These are phyloP conservation scores for Mantis religiosa DNA, from an alignment of 2,888 invertebrate genomes.

Conservation along the genomic window DNA sequence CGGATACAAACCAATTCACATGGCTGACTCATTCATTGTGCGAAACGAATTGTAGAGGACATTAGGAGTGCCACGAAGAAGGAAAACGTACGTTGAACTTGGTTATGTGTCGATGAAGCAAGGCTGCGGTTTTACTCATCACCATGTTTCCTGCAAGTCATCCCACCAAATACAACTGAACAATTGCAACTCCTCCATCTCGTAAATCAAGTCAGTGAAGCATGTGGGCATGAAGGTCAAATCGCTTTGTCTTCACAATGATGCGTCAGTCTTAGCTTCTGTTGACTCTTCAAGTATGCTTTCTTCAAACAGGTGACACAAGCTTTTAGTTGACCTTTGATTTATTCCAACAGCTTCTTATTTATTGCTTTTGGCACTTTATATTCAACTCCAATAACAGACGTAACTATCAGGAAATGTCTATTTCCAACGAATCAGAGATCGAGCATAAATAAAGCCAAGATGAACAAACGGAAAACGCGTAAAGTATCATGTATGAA, in stretches of 20 bases:
- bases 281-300: not conserved
- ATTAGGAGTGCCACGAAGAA: not conserved
- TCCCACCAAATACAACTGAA: not conserved
- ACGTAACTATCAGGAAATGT: no score
- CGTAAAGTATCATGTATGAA: no score
- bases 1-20: no score
- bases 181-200: no score
- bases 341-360: no score
- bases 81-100: not conserved
- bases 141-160: not conserved
- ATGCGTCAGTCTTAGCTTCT: not conserved
- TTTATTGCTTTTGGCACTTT: no score
- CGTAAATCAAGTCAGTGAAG: not conserved
- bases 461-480: no score
- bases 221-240: not conserved
- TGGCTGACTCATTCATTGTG: not conserved
- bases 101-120: not conserved
- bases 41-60: no score
- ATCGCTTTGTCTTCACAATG: not conserved
- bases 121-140: not conserved
- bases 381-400: no score
- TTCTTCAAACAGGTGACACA: not conserved
- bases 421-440: no score
- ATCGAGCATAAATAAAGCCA: no score
- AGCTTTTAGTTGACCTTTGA: no score